Evolutionary conservation across 1,140 invertebrate species (phyloP).

Genomic region (Capitella teleta): DNA sequence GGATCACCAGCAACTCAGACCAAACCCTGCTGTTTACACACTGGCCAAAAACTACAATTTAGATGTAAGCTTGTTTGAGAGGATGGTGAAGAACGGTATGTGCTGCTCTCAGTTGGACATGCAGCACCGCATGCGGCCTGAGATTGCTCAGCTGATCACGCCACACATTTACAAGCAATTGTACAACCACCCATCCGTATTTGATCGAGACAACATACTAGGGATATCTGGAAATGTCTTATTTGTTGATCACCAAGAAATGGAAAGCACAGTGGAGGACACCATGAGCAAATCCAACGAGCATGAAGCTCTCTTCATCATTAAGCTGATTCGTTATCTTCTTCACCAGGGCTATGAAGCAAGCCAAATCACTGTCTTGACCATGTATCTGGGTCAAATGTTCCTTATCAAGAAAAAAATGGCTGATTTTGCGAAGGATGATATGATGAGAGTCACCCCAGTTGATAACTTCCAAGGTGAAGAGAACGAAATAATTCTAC

Average conservation of each 20-base stretch:
- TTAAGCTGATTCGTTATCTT: slow-evolving; percentile 23
- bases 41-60: slow-evolving; percentile 28
- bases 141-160: slow-evolving; percentile 32
- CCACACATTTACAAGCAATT: slow-evolving; percentile 30
- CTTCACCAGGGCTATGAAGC: slow-evolving; percentile 28
- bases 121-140: slow-evolving; percentile 43
- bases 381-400: slow-evolving; percentile 38
- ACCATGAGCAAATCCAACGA: slow-evolving; percentile 19
- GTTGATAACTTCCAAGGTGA: slow-evolving; percentile 59
- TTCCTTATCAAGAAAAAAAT: slow-evolving; percentile 48
- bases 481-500: slow-evolving; percentile 65
- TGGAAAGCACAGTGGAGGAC: slow-evolving; percentile 18
- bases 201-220: slow-evolving; percentile 15
- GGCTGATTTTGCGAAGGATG: slow-evolving; percentile 5
- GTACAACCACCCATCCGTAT: slow-evolving; percentile 18
- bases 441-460: slow-evolving; percentile 37
- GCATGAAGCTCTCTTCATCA: slow-evolving; percentile 25
- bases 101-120: slow-evolving; percentile 20
- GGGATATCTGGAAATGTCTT: slow-evolving; percentile 25
- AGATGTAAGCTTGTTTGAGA: slow-evolving; percentile 30
- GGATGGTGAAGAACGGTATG: slow-evolving; percentile 21
- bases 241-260: slow-evolving; percentile 22
- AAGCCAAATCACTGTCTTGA: slow-evolving; percentile 31
- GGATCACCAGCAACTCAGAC: slow-evolving; percentile 51
- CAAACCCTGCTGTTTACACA: slow-evolving; percentile 35